phyloP scores from a whole-genome alignment of 2,113 vertebrate genomes.

The Taxidea taxus region DNA sequence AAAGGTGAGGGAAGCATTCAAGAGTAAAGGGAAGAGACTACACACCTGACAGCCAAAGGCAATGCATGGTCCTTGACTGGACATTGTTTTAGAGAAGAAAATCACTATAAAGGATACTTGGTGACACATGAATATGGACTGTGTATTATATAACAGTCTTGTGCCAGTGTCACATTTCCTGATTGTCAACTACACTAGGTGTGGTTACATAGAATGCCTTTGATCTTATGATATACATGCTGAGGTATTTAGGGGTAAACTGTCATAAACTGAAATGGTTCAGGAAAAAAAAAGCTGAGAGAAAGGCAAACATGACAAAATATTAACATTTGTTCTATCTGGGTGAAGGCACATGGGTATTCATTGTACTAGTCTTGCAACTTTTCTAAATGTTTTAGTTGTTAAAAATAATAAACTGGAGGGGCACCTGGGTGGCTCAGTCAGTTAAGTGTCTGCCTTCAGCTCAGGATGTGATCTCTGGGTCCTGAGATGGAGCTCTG shows the following conservation, averaged over 20 bases:
- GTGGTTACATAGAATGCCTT: not conserved
- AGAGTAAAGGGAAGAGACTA: not conserved
- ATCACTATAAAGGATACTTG: not conserved
- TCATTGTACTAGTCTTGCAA: not conserved
- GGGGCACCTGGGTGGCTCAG: not conserved
- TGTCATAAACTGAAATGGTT: not conserved
- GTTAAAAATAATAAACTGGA: not conserved
- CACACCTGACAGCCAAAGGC: not conserved
- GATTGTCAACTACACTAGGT: rapidly evolving
- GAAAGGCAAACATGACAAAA: not conserved
- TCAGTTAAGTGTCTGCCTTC: not conserved
- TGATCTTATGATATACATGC: not conserved
- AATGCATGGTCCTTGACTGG: not conserved
- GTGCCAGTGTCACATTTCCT: not conserved
- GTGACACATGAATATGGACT: not conserved
- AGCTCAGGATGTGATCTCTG: not conserved
- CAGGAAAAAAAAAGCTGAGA: not conserved
- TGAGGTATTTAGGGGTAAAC: not conserved
- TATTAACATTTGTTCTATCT: not conserved
- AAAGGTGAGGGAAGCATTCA: too few species aligned
- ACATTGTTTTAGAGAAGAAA: not conserved
- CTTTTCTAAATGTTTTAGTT: not conserved
- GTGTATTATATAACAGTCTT: not conserved
- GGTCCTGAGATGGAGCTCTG: not conserved
- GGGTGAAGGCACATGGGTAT: not conserved